Percentiles rank a stretch among this genome's conserved stretches.
Conservation (phyloP, 2,797 vertebrate species). For the Silurus lanzhouensis region DNA sequence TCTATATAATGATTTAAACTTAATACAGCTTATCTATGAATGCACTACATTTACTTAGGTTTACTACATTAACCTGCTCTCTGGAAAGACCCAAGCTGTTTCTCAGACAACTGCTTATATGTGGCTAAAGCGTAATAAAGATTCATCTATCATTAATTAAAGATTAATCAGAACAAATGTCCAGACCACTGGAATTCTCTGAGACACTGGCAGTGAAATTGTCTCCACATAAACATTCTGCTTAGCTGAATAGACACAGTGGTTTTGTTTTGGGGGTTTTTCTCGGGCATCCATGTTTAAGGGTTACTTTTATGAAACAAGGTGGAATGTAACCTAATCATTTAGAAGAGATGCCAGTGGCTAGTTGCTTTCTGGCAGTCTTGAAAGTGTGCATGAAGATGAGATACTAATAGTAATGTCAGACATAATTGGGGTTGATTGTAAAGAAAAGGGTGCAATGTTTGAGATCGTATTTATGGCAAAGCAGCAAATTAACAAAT, state of each 20-base stretch:
- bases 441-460: background rate
- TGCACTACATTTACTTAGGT: background rate
- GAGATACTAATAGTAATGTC: background rate
- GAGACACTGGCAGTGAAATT: background rate
- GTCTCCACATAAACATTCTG: background rate
- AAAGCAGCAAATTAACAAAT: background rate
- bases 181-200: background rate
- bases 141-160: background rate
- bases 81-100: background rate
- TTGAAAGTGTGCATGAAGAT: background rate
- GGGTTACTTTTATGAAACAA: background rate
- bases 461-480: background rate
- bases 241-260: background rate
- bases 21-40: background rate
- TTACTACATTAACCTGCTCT: background rate
- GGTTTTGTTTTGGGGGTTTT: background rate
- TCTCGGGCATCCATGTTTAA: background rate
- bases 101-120: background rate
- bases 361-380: background rate
- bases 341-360: background rate
- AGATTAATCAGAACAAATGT: background rate
- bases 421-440: background rate
- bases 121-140: background rate
- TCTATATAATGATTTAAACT: background rate
- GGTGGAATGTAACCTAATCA: background rate